These are phyloP conservation scores for Mya arenaria DNA, from an alignment of 1,140 invertebrate species.

Conservation along the genomic window DNA sequence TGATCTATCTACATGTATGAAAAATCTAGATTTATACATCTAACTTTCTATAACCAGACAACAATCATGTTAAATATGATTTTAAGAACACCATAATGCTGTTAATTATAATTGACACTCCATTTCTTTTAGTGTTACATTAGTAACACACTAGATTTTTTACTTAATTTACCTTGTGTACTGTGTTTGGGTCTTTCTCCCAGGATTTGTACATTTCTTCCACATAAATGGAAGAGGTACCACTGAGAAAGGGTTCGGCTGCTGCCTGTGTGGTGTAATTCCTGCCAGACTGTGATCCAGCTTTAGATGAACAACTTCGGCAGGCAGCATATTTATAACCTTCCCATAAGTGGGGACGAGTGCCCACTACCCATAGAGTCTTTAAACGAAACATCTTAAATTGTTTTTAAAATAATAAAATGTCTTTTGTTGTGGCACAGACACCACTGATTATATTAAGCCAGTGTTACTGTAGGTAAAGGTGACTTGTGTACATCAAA, in stretches of 20 bases:
- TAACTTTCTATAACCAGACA: too few species aligned
- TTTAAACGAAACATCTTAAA: constrained; percentile 57
- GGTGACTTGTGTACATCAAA: neutral
- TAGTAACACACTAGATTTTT: too few species aligned
- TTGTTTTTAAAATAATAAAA: constrained; percentile 56
- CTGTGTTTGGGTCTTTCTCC: constrained; percentile 96
- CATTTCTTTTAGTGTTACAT: too few species aligned
- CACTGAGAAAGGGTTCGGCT: constrained; percentile 83
- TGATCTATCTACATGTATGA: too few species aligned
- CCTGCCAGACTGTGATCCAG: constrained; percentile 15
- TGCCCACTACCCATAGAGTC: constrained; percentile 27
- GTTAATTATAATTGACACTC: too few species aligned
- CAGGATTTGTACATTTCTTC: constrained; percentile 99
- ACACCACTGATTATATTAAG: constrained; percentile 25
- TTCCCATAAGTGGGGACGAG: constrained; percentile 22
- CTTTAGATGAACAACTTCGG: constrained; percentile 43
- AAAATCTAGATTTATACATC: too few species aligned
- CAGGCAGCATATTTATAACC: constrained; percentile 36
- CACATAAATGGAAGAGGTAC: constrained; percentile 94
- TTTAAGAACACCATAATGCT: too few species aligned
- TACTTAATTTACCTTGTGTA: constrained; percentile 93
- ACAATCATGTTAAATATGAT: too few species aligned
- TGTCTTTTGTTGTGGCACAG: constrained; percentile 57
- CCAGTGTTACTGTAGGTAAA: constrained; percentile 47
- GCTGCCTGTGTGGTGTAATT: constrained; percentile 67